Evolutionary conservation across 2,888 invertebrate genomes (phyloP).

Genomic region (Actias luna): DNA sequence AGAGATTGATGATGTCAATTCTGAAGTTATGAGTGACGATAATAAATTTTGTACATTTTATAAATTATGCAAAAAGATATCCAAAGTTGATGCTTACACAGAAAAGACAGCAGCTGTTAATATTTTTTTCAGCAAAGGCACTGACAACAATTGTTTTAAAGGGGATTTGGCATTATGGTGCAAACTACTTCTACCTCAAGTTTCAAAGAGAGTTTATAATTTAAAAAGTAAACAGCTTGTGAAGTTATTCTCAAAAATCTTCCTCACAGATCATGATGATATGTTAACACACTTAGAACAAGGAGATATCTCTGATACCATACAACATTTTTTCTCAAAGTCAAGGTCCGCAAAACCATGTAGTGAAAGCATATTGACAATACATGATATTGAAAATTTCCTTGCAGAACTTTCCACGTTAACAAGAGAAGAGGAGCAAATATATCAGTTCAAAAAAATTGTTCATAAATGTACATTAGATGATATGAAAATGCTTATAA

Average conservation of each 20-base stretch:
- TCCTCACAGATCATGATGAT: conserved; percentile 86
- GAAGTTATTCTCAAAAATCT: conserved; percentile 92
- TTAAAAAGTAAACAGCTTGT: conserved; percentile 95
- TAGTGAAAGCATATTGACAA: conserved; percentile 85
- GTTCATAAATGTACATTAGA: conserved; percentile 88
- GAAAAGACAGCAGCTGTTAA: conserved; percentile 90
- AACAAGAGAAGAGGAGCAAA: conserved; percentile 94
- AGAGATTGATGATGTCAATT: conserved; percentile 26
- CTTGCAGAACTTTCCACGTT: conserved; percentile 87
- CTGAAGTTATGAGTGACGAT: conserved; percentile 63
- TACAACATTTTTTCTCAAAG: conserved; percentile 87
- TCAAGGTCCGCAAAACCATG: conserved; percentile 83
- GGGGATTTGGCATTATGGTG: conserved; percentile 92
- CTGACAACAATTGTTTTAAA: conserved; percentile 84
- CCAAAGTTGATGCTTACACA: conserved; percentile 89
- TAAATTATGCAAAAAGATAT: conserved; percentile 88
- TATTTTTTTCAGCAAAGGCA: conserved; percentile 84
- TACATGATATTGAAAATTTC: conserved; percentile 89
- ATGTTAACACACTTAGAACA: conserved; percentile 94
- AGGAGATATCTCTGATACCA: conserved; percentile 95
- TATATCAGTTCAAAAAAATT: conserved; percentile 87
- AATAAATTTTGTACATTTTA: conserved; percentile 89
- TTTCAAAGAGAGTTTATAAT: conserved; percentile 93
- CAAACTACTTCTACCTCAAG: conserved; percentile 90
- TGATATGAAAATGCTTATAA: conserved; percentile 92